Evolutionary conservation across 2,113 vertebrate species (phyloP).

Genomic region (Nematolebias whitei): DNA sequence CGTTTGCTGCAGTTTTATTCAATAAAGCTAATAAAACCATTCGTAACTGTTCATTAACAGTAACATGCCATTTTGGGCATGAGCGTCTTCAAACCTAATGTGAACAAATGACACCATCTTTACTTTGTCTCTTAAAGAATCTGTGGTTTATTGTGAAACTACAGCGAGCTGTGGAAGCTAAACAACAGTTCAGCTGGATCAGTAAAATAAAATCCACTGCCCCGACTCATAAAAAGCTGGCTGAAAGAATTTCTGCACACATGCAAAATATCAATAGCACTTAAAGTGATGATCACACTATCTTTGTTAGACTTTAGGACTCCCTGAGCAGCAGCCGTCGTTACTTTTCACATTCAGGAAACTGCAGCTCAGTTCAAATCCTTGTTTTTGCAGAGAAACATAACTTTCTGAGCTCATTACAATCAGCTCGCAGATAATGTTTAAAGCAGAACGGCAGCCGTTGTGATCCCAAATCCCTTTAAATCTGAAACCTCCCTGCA

Average conservation of each 20-base stretch:
- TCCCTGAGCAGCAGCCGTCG: not conserved
- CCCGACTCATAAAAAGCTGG: too few relatives aligned
- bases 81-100: too few relatives aligned
- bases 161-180: not conserved
- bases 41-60: too few relatives aligned
- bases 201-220: not conserved
- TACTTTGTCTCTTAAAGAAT: too few relatives aligned
- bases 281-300: not conserved
- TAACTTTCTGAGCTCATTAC: not conserved
- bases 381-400: slow-evolving; percentile 8
- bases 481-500: slow-evolving; percentile 24
- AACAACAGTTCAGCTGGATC: not conserved
- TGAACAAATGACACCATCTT: too few relatives aligned
- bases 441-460: slow-evolving; percentile 8
- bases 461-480: slow-evolving; percentile 27
- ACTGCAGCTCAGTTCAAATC: not conserved
- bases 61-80: too few relatives aligned
- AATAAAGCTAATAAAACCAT: too few relatives aligned
- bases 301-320: not conserved
- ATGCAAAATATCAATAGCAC: not conserved
- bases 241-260: not conserved
- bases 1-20: too few relatives aligned
- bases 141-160: not conserved
- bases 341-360: not conserved
- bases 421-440: slow-evolving; percentile 43